These are phyloP conservation scores for Pseudomyrmex flavicornis DNA, from an alignment of 1,140 invertebrate species.

Conservation along the genomic window DNA sequence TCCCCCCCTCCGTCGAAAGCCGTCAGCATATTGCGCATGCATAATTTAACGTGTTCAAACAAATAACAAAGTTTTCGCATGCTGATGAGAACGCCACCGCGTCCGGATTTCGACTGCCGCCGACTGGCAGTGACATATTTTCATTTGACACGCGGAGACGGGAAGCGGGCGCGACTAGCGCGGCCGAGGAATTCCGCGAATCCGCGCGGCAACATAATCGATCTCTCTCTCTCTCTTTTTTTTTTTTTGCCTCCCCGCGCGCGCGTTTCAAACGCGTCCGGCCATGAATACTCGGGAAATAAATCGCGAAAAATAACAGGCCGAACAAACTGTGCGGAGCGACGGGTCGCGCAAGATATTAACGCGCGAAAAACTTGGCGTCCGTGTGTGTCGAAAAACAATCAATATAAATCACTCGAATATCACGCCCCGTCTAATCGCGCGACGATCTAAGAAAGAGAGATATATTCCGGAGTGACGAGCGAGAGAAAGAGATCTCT, in stretches of 20 bases:
- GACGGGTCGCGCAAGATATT: slow-evolving; percentile 10
- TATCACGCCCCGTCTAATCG: slow-evolving; percentile 31
- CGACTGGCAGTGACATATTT: slow-evolving; percentile 83
- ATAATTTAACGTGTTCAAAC: slow-evolving; percentile 85
- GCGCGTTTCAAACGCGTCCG: slow-evolving; percentile 38
- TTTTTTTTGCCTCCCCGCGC: background rate
- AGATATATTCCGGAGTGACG: too few relatives aligned
- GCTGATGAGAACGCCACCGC: slow-evolving; percentile 78
- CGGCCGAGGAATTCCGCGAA: slow-evolving; percentile 43
- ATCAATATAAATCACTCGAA: slow-evolving; percentile 37
- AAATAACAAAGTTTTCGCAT: slow-evolving; percentile 85
- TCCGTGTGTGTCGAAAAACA: background rate
- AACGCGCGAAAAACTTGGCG: slow-evolving; percentile 16
- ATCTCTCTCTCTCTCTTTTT: slow-evolving; percentile 3
- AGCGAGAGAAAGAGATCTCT: slow-evolving; percentile 40
- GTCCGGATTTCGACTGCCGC: slow-evolving; percentile 79
- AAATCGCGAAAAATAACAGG: slow-evolving; percentile 47
- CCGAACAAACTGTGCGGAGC: slow-evolving; percentile 13
- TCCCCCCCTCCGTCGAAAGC: slow-evolving; percentile 63
- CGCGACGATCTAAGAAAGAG: background rate
- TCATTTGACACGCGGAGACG: slow-evolving; percentile 76
- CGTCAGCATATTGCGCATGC: slow-evolving; percentile 84
- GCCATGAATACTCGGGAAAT: slow-evolving; percentile 46
- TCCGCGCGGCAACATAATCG: slow-evolving; percentile 35
- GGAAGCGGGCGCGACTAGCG: slow-evolving; percentile 41